phyloP scores from a whole-genome alignment of 2,797 vertebrate species.

The Adelosebastes latens region DNA sequence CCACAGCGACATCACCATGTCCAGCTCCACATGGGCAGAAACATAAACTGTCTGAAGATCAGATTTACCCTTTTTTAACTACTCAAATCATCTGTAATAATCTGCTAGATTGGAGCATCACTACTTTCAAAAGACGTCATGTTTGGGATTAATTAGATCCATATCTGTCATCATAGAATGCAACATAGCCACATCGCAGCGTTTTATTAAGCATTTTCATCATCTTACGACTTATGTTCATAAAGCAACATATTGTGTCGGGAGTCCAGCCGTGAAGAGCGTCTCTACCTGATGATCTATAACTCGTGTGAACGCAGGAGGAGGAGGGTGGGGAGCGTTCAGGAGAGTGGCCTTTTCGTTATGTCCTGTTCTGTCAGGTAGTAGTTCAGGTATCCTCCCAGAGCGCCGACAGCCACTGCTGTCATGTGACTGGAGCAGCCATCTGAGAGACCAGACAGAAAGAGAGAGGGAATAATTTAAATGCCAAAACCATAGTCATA shows the following conservation, averaged over 20 bases:
- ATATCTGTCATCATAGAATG: background rate
- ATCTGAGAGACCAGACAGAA: conserved; percentile 66
- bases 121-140: background rate
- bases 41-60: too few species aligned
- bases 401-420: conserved; percentile 82
- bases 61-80: too few species aligned
- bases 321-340: conserved; percentile 14
- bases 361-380: conserved; percentile 85
- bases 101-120: background rate
- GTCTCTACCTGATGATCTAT: conserved; percentile 18
- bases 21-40: too few species aligned
- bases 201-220: background rate
- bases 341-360: conserved; percentile 83
- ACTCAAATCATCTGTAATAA: background rate
- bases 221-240: conserved; percentile 9
- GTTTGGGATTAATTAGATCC: background rate
- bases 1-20: too few species aligned
- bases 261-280: background rate
- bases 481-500: background rate
- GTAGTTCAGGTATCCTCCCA: conserved; percentile 88
- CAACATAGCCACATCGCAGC: background rate
- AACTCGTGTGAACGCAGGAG: background rate
- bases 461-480: background rate
- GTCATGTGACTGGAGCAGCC: conserved; percentile 90
- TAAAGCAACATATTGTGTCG: conserved; percentile 2